Percentiles rank a stretch among this genome's conserved stretches.
Conservation (phyloP, 1,140 invertebrate species). For the Leptinotarsa defecta region DNA sequence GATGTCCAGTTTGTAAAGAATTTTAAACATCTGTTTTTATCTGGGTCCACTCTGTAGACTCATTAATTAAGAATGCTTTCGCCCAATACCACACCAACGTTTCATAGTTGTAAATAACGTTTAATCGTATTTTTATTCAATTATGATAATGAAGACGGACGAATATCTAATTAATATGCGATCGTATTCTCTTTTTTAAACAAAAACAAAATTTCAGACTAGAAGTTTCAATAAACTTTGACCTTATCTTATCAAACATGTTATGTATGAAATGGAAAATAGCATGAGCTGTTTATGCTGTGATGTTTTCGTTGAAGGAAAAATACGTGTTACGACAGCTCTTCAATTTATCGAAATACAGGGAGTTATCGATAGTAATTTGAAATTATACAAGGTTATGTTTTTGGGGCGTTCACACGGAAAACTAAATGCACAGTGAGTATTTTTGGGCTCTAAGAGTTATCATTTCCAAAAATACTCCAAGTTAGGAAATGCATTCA, state of each 20-base stretch:
- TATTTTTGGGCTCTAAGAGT: conserved; percentile 11
- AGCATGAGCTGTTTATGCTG: too few species aligned
- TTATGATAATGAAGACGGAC: conserved; percentile 5
- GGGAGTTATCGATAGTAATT: too few species aligned
- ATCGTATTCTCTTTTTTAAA: conserved; percentile 3
- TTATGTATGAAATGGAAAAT: neutral
- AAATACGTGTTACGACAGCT: too few species aligned
- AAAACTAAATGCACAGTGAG: neutral
- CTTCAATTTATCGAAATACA: too few species aligned
- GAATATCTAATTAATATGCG: conserved; percentile 7
- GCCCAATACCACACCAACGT: conserved; percentile 1
- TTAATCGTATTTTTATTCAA: neutral
- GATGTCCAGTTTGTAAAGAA: too few species aligned
- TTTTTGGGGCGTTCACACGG: too few species aligned
- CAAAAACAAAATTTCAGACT: conserved; percentile 5
- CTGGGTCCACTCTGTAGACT: neutral
- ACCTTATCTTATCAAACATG: conserved; percentile 4
- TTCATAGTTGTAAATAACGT: conserved; percentile 6
- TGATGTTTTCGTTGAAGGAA: too few species aligned
- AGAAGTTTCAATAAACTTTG: conserved; percentile 5
- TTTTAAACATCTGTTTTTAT: too few species aligned
- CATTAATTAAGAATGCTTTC: neutral
- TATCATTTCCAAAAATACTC: conserved; percentile 18
- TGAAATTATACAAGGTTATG: too few species aligned
- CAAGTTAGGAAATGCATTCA: neutral